Percentiles rank a stretch among this genome's conserved stretches.
Conservation (phyloP, 2,888 invertebrate species). For the Pollenia griseotomentosa region DNA sequence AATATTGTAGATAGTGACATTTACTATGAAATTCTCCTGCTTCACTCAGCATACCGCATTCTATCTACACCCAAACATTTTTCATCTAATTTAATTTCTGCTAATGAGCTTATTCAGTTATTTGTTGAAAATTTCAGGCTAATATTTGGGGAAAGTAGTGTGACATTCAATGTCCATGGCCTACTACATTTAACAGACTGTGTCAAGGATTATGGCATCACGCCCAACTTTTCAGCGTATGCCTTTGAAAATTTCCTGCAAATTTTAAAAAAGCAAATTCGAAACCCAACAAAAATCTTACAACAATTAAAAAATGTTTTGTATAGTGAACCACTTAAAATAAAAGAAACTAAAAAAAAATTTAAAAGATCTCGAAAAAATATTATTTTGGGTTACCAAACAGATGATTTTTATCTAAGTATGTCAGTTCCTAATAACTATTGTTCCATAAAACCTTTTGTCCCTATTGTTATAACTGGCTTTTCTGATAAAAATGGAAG, state of each 20-base stretch:
- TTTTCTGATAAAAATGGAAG: conserved; percentile 20
- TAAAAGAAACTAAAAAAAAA: neutral
- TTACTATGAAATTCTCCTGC: conserved; percentile 35
- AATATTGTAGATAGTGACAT: conserved; percentile 33
- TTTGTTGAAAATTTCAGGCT: conserved; percentile 43
- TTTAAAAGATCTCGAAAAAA: conserved; percentile 6
- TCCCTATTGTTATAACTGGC: conserved; percentile 6
- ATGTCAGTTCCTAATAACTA: neutral
- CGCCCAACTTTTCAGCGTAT: conserved; percentile 28
- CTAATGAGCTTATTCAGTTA: conserved; percentile 7
- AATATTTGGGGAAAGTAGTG: conserved; percentile 20
- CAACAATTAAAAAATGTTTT: too few species aligned
- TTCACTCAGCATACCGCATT: conserved; percentile 35
- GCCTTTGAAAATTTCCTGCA: conserved; percentile 46
- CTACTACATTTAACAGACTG: conserved; percentile 29
- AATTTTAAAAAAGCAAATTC: conserved; percentile 16
- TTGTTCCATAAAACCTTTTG: conserved; percentile 4
- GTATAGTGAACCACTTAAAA: neutral
- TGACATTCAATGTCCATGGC: conserved; percentile 32
- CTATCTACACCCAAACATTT: conserved; percentile 30
- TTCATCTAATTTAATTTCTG: conserved; percentile 21
- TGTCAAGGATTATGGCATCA: neutral
- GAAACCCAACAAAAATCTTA: conserved; percentile 32
- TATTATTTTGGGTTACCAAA: conserved; percentile 1
- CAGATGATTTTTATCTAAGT: neutral